Evolutionary conservation across 2,888 invertebrate genomes (phyloP), one percentile per base, ranked within the genome.

Genomic region (Synanthedon vespiformis): DNA sequence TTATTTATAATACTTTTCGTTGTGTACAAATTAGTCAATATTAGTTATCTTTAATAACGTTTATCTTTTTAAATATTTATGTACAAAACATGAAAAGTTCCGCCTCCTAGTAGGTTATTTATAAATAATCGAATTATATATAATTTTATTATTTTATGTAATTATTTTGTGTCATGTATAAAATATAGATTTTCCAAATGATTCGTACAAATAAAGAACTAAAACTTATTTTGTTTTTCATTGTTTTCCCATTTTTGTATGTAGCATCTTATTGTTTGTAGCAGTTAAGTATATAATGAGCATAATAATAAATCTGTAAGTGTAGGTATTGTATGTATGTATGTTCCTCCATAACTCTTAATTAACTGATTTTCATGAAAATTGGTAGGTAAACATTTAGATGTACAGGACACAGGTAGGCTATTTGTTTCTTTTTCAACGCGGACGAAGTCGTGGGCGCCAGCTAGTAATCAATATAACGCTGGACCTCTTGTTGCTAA

Each of bases 141-240:
- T 40, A 49, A 44, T 27, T 53, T 27, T 54, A 49, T 53, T 49
- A 52, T 57, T 55, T 27, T 55, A 52, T 56, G 40, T 54, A 40
- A 51, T 51, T 54, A 52, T 51, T 48, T 56, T 53, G 50, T 52
- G 53, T 41, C 57, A 40, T 53, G 52, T 57, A 51, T 58, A 50
- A 53, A 58, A 52, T 58, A 53, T 58, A 52, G 40, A 55, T 54
- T 54, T 60, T 57, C 55, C 54, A 61, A 65, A 65, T 60, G 65
- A 71, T 69, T 75, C 82, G 79, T 85, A 83, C 84, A 83, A 85
- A 85, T 85, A 84, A 83, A 85, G 82, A 80, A 80, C 80, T 71
- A 53, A 70, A 72, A 69, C 61, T 34, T 57, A 48, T 57, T 57
- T 34, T 44, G 0, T 44, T n/a, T 41, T 44, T 44, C 44, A 44